Base-by-base conservation (phyloP, 2,888 invertebrate species). In the Amphipoea oculea region DNA sequence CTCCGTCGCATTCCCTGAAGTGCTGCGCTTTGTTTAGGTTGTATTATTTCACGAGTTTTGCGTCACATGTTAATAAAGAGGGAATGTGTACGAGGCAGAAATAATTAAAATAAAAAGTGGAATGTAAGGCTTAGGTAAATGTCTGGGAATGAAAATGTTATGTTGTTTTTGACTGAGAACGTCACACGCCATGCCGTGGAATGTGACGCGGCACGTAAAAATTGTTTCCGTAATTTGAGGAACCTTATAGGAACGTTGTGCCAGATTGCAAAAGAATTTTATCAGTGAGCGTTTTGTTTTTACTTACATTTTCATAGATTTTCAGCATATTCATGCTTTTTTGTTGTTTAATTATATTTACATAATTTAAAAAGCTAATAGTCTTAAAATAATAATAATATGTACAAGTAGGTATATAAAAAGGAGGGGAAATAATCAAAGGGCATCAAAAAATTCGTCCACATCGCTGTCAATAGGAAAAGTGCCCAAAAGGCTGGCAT, bases 11-110 rank as follows among this genome's bases (percentile, higher is more conserved):
- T 90, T 86, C 89, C 73, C 75, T 89, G 88, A 92, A 93, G 92
- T 90, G 89, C 85, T 79, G 79, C 81, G 91, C 91, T 93, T 94
- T 94, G 93, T 93, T 91, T 89, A 85, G 88, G 86, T 89, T 92
- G 92, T 90, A 92, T 92, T 92, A 93, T 93, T 93, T 91, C 87
- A 86, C 89, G 84, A 86, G 91, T 88, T 89, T 86, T 88, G 57
- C 88, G 88, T 78, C 88, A 89, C 90, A 89, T 89, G 91, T 89
- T 93, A 92, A 93, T 93, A 93, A 91, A 93, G 90, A 83, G 88
- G 81, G 90, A 88, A 89, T 88, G 88, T 88, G 88, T 89, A 89
- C 83, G 86, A 89, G 89, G 81, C 88, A 86, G 90, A 90, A 90
- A 91, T 92, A 91, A 92, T 92, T 92, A 92, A 91, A 91, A 91